Evolutionary conservation across 2,888 invertebrate genomes (phyloP).

Genomic region (Tachina lurida): DNA sequence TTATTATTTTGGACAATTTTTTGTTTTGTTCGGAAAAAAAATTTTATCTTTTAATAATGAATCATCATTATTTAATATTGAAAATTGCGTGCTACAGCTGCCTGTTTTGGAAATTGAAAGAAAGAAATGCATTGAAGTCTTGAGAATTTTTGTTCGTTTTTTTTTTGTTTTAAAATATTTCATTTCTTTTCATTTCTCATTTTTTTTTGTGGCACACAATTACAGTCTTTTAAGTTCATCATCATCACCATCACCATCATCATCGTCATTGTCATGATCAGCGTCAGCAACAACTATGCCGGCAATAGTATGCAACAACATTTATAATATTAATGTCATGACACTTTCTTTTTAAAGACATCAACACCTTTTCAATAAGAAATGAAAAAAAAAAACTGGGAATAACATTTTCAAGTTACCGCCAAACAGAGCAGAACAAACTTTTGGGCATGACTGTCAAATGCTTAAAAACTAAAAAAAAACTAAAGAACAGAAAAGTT

Average conservation of each 20-base stretch:
- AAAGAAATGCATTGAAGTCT: conserved; percentile 34
- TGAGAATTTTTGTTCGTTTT: conserved; percentile 37
- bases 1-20: conserved; percentile 45
- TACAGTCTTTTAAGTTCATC: conserved; percentile 67
- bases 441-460: background rate
- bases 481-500: too few species aligned
- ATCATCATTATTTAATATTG: conserved; percentile 59
- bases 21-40: conserved; percentile 22
- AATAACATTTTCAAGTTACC: background rate
- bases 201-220: conserved; percentile 64
- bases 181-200: background rate
- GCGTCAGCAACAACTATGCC: background rate
- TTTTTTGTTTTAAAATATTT: background rate
- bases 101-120: conserved; percentile 34
- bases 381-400: conserved; percentile 19
- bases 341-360: conserved; percentile 68
- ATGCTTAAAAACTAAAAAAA: background rate
- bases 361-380: conserved; percentile 64
- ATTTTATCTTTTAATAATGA: conserved; percentile 55
- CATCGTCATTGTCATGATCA: conserved; percentile 14
- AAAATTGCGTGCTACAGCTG: conserved; percentile 69
- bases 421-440: conserved; percentile 33
- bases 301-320: conserved; percentile 31
- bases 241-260: conserved; percentile 16
- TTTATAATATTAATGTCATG: conserved; percentile 50